Conservation (phyloP, 2,113 vertebrate species). For the Plestiodon gilberti region DNA sequence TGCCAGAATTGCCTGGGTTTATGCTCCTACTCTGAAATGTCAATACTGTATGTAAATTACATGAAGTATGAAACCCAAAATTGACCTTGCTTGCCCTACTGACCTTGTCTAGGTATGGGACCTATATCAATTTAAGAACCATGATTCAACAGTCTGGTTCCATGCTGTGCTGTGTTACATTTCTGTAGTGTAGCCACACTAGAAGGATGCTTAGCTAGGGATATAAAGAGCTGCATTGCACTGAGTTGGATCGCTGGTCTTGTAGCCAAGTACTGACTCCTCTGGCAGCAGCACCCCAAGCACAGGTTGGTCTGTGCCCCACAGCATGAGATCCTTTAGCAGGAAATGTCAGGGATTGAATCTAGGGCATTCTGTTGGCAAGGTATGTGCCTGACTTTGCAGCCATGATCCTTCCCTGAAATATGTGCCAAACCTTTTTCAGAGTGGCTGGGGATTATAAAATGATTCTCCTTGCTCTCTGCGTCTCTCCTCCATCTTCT, state of each 20-base stretch:
- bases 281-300: background rate
- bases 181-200: background rate
- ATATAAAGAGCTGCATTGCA: background rate
- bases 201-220: background rate
- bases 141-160: background rate
- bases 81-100: background rate
- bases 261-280: background rate
- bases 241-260: background rate
- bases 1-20: background rate
- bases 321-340: conserved; percentile 3
- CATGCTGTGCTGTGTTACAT: background rate
- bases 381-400: background rate
- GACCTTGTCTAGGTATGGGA: background rate
- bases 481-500: background rate
- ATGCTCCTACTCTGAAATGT: background rate
- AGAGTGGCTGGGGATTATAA: background rate
- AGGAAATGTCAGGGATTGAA: background rate
- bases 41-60: background rate
- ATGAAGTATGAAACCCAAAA: background rate
- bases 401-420: background rate
- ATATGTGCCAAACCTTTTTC: background rate
- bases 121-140: background rate
- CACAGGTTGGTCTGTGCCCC: background rate
- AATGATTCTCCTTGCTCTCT: background rate
- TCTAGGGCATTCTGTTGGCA: background rate